Percentiles rank a stretch among this genome's conserved stretches.
Conservation (phyloP, 2,888 invertebrate genomes). For the Drosophila eohydei region DNA sequence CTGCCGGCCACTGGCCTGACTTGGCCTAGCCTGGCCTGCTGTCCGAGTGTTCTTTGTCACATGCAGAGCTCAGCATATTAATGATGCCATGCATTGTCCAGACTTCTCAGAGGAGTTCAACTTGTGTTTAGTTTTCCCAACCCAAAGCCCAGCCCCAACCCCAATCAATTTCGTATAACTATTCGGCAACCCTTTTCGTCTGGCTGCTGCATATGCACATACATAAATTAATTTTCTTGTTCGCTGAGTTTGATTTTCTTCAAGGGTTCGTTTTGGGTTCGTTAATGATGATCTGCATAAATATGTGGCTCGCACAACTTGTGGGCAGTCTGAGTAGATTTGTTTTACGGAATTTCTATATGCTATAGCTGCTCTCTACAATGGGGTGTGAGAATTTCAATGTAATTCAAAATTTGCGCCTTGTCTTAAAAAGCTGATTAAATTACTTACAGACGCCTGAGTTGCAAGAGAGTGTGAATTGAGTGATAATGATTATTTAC, state of each 20-base stretch:
- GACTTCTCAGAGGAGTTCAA: conserved; percentile 36
- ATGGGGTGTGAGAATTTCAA: conserved; percentile 29
- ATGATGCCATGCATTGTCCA: conserved; percentile 60
- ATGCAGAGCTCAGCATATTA: conserved; percentile 79
- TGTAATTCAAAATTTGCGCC: conserved; percentile 39
- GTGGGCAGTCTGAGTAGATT: conserved; percentile 49
- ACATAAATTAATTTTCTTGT: conserved; percentile 81
- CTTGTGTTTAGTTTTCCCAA: conserved; percentile 49
- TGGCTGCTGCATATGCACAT: conserved; percentile 57
- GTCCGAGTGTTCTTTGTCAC: conserved; percentile 71
- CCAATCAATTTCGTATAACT: conserved; percentile 12
- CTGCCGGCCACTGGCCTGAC: conserved; percentile 6
- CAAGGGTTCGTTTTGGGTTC: conserved; percentile 41
- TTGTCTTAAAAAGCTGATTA: conserved; percentile 38
- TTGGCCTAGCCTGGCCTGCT: conserved; percentile 9
- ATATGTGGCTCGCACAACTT: conserved; percentile 40
- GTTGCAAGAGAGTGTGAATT: conserved; percentile 33
- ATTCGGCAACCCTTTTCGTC: conserved; percentile 43
- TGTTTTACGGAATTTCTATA: conserved; percentile 46
- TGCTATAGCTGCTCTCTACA: conserved; percentile 34
- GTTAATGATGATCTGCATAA: conserved; percentile 78
- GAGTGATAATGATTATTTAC: conserved; percentile 58
- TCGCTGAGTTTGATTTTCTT: conserved; percentile 70
- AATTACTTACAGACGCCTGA: conserved; percentile 80
- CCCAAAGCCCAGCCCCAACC: conserved; percentile 12